phyloP scores from a whole-genome alignment of 2,113 vertebrate genomes.

The Tachycineta bicolor region DNA sequence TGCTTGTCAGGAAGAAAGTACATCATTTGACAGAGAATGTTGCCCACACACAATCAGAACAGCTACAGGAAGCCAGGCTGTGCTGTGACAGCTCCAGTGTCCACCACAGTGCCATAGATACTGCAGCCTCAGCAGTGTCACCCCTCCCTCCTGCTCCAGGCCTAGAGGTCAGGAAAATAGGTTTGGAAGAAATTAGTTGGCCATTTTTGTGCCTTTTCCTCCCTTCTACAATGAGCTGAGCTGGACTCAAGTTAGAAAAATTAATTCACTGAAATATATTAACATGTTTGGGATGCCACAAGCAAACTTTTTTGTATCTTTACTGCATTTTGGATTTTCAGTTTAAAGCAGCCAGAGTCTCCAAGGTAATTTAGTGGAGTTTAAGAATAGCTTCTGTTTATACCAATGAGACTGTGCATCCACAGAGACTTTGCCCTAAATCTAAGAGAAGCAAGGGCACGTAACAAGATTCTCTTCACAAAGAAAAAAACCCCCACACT shows the following conservation, averaged over 20 bases:
- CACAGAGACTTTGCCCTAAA: conserved; percentile 20
- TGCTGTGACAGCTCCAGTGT: fast-evolving
- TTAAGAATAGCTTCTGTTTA: conserved; percentile 36
- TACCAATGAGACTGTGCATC: not conserved
- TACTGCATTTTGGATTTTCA: not conserved
- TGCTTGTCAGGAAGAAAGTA: not conserved
- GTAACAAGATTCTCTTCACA: not conserved
- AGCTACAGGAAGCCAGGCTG: not conserved
- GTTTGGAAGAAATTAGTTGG: not conserved
- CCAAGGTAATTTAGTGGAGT: conserved; percentile 12
- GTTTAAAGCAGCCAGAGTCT: not conserved
- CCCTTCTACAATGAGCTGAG: not conserved
- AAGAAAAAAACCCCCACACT: not conserved
- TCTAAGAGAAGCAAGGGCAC: not conserved
- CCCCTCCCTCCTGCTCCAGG: not conserved
- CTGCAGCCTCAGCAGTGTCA: not conserved
- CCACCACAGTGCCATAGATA: not conserved
- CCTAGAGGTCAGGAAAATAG: not conserved
- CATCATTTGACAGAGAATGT: not conserved
- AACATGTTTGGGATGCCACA: not conserved
- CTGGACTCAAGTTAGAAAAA: not conserved
- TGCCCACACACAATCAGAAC: not conserved
- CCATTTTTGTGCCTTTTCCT: not conserved
- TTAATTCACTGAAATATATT: not conserved
- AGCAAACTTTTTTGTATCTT: not conserved